phyloP scores from a whole-genome alignment of 1,140 invertebrate genomes.

The Drosophila chauvacae region DNA sequence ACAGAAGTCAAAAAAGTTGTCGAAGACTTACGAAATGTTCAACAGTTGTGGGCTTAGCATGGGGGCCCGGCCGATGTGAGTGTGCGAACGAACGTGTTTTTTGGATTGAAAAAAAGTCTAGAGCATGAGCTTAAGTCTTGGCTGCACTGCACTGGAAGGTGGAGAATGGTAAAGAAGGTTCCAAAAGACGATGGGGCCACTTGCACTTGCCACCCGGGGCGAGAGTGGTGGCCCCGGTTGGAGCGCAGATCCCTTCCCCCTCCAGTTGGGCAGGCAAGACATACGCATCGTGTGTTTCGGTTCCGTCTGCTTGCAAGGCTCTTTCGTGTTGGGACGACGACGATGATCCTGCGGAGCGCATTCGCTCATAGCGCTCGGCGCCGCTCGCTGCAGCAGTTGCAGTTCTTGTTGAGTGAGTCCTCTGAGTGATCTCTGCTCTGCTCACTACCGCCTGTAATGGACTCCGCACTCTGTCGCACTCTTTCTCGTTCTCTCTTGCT shows the following conservation, averaged over 20 bases:
- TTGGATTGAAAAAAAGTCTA: conserved; percentile 6
- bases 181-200: conserved; percentile 25
- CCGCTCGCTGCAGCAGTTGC: background rate
- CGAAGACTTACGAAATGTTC: conserved; percentile 31
- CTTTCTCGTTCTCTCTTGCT: background rate
- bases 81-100: conserved; percentile 4
- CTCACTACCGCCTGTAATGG: conserved; percentile 5
- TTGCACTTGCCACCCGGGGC: conserved; percentile 1
- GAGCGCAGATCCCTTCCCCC: background rate
- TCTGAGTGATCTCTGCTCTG: background rate
- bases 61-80: conserved; percentile 11
- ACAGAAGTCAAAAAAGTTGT: conserved; percentile 35
- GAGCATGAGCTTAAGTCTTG: conserved; percentile 20
- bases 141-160: conserved; percentile 24
- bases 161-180: conserved; percentile 15
- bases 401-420: background rate
- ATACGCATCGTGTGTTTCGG: conserved; percentile 1
- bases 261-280: background rate
- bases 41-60: conserved; percentile 30
- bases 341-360: conserved; percentile 11
- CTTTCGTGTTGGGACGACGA: background rate
- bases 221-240: conserved; percentile 5
- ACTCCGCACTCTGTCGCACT: background rate
- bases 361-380: conserved; percentile 5
- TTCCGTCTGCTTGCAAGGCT: background rate